Percentiles rank a stretch among this genome's conserved stretches.
These are phyloP conservation scores for Oppia nitens DNA, from an alignment of 1,140 invertebrate species.

Conservation along the genomic window DNA sequence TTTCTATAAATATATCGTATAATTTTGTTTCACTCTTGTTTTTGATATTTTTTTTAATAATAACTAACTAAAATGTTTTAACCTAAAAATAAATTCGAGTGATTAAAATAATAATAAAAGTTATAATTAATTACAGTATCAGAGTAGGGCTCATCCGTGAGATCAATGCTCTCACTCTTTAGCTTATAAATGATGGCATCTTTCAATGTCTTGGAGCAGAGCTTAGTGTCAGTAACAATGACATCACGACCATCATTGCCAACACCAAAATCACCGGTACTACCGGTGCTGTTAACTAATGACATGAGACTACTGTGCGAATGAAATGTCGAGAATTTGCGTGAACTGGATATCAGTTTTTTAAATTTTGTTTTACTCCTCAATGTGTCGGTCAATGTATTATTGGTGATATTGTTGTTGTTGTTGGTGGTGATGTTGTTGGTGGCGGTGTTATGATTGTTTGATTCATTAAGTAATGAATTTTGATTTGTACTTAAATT, in stretches of 20 bases:
- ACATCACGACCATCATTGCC: too few species aligned
- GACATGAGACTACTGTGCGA: not conserved
- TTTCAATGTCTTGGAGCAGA: slow-evolving; percentile 5
- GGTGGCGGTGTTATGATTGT: too few species aligned
- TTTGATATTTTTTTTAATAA: too few species aligned
- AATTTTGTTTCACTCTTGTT: too few species aligned
- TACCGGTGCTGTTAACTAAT: not conserved
- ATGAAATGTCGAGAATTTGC: not conserved
- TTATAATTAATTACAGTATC: slow-evolving; percentile 22
- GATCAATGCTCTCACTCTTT: slow-evolving; percentile 29
- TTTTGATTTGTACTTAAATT: not conserved
- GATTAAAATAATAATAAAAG: not conserved
- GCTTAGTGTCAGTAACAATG: too few species aligned
- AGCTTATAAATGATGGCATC: slow-evolving; percentile 23
- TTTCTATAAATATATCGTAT: too few species aligned
- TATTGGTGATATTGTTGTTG: not conserved
- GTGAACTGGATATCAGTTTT: not conserved
- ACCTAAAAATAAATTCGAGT: too few species aligned
- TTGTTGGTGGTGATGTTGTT: too few species aligned
- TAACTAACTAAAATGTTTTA: too few species aligned
- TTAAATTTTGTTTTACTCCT: not conserved
- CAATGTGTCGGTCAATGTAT: not conserved
- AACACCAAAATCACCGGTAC: too few species aligned
- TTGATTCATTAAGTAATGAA: too few species aligned
- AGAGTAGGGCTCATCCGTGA: slow-evolving; percentile 28